These are phyloP conservation scores for Phalanger gymnotis DNA, from an alignment of 2,797 vertebrate species.

Conservation along the genomic window DNA sequence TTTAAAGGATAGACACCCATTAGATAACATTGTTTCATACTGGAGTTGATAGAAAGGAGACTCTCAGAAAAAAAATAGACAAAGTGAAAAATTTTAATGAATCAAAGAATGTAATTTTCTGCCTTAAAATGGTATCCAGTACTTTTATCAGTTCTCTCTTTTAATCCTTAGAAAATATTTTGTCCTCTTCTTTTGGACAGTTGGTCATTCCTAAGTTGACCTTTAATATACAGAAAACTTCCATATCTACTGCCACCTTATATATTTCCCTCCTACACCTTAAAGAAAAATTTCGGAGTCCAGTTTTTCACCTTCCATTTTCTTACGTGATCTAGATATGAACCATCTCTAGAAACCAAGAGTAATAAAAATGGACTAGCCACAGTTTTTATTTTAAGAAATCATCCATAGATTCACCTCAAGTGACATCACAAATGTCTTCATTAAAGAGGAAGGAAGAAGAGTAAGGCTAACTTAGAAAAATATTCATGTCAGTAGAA, in stretches of 20 bases:
- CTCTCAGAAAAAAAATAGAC: conserved; percentile 50
- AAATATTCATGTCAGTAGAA: not conserved
- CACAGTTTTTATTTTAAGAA: conserved; percentile 31
- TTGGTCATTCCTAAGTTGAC: conserved; percentile 12
- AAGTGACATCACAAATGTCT: not conserved
- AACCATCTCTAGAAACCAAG: conserved; percentile 12
- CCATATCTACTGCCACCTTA: not conserved
- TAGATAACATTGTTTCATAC: conserved; percentile 7
- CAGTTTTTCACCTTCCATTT: conserved; percentile 19
- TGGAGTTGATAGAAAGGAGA: conserved; percentile 56
- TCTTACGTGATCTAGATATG: not conserved
- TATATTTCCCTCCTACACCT: conserved; percentile 9
- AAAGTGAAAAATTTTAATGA: conserved; percentile 60
- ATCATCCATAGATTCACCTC: not conserved
- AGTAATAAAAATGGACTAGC: not conserved
- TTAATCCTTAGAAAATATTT: conserved; percentile 25
- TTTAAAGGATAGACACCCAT: conserved; percentile 47
- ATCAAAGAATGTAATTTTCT: conserved; percentile 53
- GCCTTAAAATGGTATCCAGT: conserved; percentile 57
- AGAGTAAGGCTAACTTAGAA: not conserved
- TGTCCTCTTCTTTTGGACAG: not conserved
- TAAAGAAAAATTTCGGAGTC: not conserved
- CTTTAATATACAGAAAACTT: not conserved
- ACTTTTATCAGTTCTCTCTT: not conserved
- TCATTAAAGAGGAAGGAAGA: not conserved